Base-by-base conservation (phyloP, 2,888 invertebrate genomes). In the Ephialtes manifestator region DNA sequence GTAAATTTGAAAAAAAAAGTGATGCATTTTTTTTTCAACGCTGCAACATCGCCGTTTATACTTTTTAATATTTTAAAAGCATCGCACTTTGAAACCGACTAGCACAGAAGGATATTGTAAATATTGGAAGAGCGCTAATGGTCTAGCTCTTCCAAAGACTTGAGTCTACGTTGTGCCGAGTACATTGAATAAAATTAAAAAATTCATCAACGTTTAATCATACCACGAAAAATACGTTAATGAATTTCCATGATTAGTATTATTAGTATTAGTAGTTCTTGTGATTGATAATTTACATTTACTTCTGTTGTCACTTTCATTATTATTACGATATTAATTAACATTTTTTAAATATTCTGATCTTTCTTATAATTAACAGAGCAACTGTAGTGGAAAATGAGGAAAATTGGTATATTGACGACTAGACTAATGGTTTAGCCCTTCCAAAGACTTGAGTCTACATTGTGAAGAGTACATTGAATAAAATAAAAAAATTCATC, bases 321-420 rank as follows among this genome's bases (percentile, higher is more conserved):
- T 13, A 28, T 60, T 28, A 31, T 60, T 15, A n/a, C n/a, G 0
- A 60, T 35, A 15, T n/a, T 31, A 15, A 60, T n/a, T 10, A 20
- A 31, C 18, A 1, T 13, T 28, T 13, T 4, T 58, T 20, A 20
- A 58, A 55, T 2, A 55, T 55, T 11, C 18, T 24, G 20, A 39
- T 39, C 1, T 39, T 65, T 65, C 15, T 5, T 24, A 24, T 20
- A 15, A 60, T 11, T 43, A 31, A 18, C 93, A 98, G 98, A 92
- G 98, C 98, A 0, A 97, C 98, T 95, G 97, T 99, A 48, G 96
- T 97, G 89, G 98, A 98, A 94, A 96, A 97, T 89, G 94, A 96
- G 3, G 96, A 96, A 68, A 96, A 96, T 13, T 99, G 99, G 99
- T 99, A 96, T 94, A 97, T 98, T 84, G 98, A 98, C 91, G 98